A percentile compares a stretch with the other conserved stretches of the same genome.
Conservation (phyloP, 2,113 vertebrate genomes). For the Petrocephalus microphthalmus region DNA sequence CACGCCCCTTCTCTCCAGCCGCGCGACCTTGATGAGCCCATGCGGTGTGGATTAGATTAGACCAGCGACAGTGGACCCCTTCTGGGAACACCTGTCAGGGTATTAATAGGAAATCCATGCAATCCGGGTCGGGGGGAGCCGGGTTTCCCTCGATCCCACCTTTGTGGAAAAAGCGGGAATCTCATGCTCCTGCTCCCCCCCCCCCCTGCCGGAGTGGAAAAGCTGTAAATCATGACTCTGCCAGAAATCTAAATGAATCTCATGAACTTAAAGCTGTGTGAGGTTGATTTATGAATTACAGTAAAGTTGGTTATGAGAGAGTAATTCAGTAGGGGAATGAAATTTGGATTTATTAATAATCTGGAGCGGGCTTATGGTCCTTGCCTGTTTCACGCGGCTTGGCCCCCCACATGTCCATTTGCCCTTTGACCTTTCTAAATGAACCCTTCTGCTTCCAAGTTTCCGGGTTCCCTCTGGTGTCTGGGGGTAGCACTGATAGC, state of each 20-base stretch:
- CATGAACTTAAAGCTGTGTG: neutral
- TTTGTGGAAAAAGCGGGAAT: neutral
- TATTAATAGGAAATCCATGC: constrained; percentile 8
- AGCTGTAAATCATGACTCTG: neutral
- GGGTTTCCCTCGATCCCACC: constrained; percentile 1
- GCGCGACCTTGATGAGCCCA: neutral
- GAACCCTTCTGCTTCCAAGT: neutral
- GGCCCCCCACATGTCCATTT: neutral
- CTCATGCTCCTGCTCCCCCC: neutral
- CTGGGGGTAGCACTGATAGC: neutral
- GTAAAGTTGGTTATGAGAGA: constrained; percentile 9
- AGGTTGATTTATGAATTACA: constrained; percentile 9
- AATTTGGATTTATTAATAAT: neutral
- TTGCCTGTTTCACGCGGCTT: neutral
- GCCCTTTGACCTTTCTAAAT: neutral
- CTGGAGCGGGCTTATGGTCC: neutral
- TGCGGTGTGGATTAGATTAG: neutral
- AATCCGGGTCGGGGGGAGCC: neutral
- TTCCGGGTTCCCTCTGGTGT: neutral
- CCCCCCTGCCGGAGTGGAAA: neutral
- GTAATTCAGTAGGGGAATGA: neutral
- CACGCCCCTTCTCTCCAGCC: neutral
- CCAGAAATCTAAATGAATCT: neutral
- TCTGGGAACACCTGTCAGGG: neutral
- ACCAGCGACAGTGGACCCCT: neutral